A percentile compares a stretch with the other conserved stretches of the same genome.
These are phyloP conservation scores for Caenorhabditis sulstoni DNA, from an alignment of 2,888 invertebrate species.

Conservation along the genomic window DNA sequence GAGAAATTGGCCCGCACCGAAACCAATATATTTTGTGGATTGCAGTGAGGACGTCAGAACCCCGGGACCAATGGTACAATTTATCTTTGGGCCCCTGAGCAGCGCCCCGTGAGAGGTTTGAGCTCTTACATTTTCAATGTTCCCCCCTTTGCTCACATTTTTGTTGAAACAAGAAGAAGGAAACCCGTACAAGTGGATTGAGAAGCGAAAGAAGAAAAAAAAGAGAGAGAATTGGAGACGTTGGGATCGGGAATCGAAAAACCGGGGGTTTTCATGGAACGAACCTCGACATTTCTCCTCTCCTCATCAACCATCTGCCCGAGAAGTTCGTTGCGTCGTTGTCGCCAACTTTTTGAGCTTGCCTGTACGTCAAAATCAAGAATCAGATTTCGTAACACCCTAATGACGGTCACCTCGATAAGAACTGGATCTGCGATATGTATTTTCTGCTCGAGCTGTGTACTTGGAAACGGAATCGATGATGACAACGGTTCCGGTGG, in stretches of 20 bases:
- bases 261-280: neutral
- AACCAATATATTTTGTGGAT: conserved; percentile 54
- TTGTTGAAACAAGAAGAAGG: conserved; percentile 22
- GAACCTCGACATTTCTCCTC: conserved; percentile 72
- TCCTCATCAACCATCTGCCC: conserved; percentile 87
- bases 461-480: conserved; percentile 24
- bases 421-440: conserved; percentile 60
- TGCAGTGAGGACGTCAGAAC: conserved; percentile 50
- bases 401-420: conserved; percentile 37
- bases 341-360: conserved; percentile 87
- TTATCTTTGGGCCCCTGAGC: conserved; percentile 16
- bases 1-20: conserved; percentile 44
- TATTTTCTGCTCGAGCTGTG: conserved; percentile 58
- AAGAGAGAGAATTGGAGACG: conserved; percentile 17
- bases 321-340: conserved; percentile 89
- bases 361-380: conserved; percentile 83
- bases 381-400: neutral
- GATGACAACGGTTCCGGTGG: conserved; percentile 68
- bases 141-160: conserved; percentile 13
- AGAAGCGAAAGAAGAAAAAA: conserved; percentile 1
- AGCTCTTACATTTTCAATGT: conserved; percentile 38
- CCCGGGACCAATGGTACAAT: conserved; percentile 37
- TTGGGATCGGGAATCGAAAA: conserved; percentile 8
- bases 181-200: conserved; percentile 10
- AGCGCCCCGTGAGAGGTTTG: conserved; percentile 30